Evolutionary conservation across 1,140 invertebrate species (phyloP), one percentile per base, ranked within the genome.

Genomic region (Augochlora pura): DNA sequence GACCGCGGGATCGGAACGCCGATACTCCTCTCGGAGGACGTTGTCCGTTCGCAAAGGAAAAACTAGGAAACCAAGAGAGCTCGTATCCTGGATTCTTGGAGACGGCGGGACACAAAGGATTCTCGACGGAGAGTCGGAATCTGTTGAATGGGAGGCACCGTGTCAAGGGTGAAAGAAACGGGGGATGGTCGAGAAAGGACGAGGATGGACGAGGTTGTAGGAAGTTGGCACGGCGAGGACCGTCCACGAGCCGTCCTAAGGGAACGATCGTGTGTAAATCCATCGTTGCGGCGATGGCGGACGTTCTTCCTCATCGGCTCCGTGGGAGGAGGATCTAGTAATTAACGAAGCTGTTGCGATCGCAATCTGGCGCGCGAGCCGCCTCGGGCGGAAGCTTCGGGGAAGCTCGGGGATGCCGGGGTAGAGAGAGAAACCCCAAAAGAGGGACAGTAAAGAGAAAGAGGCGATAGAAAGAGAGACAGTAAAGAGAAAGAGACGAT

Each of bases 281-380:
- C 46, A 25, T 57, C 38, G 38, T 52, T 18, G 76, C 9, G 73
- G 25, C 39, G 57, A 62, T 46, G 42, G 46, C 60, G 71, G 46
- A 64, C 71, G 72, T 65, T 66, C 49, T 16, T n/a, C 63, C 64
- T 32, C 49, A 18, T 1, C n/a, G n/a, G n/a, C 5, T 32, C 76
- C 52, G 65, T 60, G 59, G 49, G 62, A 77, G 82, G 76, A 83
- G 69, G 73, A 84, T 87, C 86, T 84, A 85, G 87, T 90, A 90
- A 90, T 91, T 90, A 91, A 90, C 88, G 88, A 86, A 89, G 86
- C 89, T 87, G 83, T 87, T 90, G 88, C 72, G 89, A 90, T 89
- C 77, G 83, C 86, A 88, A 90, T 91, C 88, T 89, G 75, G 84
- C 79, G 82, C 87, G 87, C 82, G 84, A 87, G 85, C 68, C 82